Base-by-base conservation (phyloP, 1,140 invertebrate genomes). In the Brachionus sp. region DNA sequence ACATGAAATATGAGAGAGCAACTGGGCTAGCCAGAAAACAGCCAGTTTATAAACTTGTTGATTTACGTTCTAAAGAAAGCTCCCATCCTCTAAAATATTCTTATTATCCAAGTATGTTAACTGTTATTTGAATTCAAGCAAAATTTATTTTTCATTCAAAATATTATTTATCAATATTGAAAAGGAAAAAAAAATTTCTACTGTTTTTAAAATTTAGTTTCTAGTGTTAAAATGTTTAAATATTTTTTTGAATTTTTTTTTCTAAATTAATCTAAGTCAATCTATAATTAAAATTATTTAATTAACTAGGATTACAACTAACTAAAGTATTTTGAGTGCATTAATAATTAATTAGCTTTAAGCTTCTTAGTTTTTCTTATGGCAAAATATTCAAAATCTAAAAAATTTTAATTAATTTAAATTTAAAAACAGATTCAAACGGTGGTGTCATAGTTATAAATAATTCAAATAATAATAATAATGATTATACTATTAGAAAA, bases 401-500 rank as follows among this genome's bases (percentile, higher is more conserved):
- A 12, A 57, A 12, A 12, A 57, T 3, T 19, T 19, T 19, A 64
- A 29, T 39, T 39, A 37, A 70, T 39, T 70, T 19, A 68, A 9
- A 33, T 39, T 37, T 37, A 39, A 42, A 19, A n/a, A 57, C 16
- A 70, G 66, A 70, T 39, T 10, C 33, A 7, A 70, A 70, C 19
- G 66, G 66, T 39, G 66, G 66, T 16, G 66, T 70, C 1, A 70
- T 70, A 39, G 66, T 70, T 16, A 70, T 70, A 12, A 70, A 70
- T 16, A 70, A 70, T 70, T 37, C 35, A 39, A 70, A 70, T 33
- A 70, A 70, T 39, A 70, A 70, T 9, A 70, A 70, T 16, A 70
- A 70, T 10, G 66, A 70, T 37, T 39, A 39, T 19, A 70, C 33
- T 9, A 70, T 70, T 37, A 37, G 66, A 9, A 70, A 39, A 70